Evolutionary conservation across 2,888 invertebrate species (phyloP).

Genomic region (Chymomyza caudatula): DNA sequence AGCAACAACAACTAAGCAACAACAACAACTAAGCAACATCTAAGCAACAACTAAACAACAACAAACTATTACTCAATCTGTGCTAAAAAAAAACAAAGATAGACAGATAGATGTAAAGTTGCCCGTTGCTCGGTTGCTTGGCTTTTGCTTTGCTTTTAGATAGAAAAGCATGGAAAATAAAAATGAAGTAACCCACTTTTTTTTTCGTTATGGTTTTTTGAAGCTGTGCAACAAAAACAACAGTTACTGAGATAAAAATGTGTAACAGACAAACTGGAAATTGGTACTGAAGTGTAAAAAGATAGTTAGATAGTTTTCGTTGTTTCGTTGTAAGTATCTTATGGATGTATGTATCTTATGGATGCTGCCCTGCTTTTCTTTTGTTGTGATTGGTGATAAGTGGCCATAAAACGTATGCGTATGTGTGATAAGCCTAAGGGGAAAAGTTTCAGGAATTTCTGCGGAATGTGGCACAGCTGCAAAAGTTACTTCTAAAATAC

Average conservation of each 20-base stretch:
- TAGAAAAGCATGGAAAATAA: conserved; percentile 59
- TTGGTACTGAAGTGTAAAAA: conserved; percentile 41
- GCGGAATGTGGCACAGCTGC: neutral
- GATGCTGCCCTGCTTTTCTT: neutral
- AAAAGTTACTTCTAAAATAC: neutral
- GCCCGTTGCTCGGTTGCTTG: conserved; percentile 17
- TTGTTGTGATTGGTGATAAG: neutral
- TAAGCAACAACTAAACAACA: conserved; percentile 37
- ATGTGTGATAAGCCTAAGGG: neutral
- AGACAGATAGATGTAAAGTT: conserved; percentile 57
- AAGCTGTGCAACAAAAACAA: conserved; percentile 39
- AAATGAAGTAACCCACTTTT: conserved; percentile 70
- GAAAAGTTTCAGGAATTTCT: neutral
- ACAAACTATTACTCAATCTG: conserved; percentile 69
- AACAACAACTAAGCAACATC: conserved; percentile 10
- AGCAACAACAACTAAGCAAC: conserved; percentile 41
- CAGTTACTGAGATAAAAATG: conserved; percentile 16
- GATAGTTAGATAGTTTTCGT: neutral
- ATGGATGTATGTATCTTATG: neutral
- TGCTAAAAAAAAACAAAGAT: conserved; percentile 69
- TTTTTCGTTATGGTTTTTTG: conserved; percentile 52
- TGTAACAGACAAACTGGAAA: conserved; percentile 41
- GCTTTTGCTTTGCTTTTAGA: conserved; percentile 24
- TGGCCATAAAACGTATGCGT: neutral
- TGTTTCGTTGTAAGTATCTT: neutral